Percentiles rank a stretch among this genome's conserved stretches.
These are phyloP conservation scores for Drosophila ananassae DNA, from an alignment of 1,140 invertebrate genomes.

Conservation along the genomic window DNA sequence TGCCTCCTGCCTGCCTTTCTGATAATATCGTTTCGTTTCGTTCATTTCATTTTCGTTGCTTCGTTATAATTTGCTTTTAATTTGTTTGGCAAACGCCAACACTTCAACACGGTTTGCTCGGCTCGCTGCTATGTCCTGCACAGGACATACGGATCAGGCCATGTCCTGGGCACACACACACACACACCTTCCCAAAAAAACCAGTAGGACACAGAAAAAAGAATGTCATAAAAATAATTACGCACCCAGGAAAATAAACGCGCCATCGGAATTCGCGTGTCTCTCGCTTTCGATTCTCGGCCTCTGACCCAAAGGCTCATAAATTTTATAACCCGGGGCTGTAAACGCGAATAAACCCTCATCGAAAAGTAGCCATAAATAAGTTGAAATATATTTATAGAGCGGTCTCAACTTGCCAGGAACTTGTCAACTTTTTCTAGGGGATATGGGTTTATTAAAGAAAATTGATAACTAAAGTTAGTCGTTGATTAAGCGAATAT, in stretches of 20 bases:
- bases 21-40: slow-evolving; percentile 63
- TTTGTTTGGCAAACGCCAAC: slow-evolving; percentile 81
- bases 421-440: slow-evolving; percentile 37
- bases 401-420: slow-evolving; percentile 56
- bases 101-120: slow-evolving; percentile 60
- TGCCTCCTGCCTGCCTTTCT: slow-evolving; percentile 18
- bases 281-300: slow-evolving; percentile 21
- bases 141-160: slow-evolving; percentile 1
- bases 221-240: slow-evolving; percentile 82
- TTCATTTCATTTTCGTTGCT: slow-evolving; percentile 48
- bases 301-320: slow-evolving; percentile 39
- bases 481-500: neutral
- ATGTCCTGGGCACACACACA: slow-evolving; percentile 1
- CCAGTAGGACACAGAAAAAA: slow-evolving; percentile 39
- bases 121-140: neutral
- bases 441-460: slow-evolving; percentile 23
- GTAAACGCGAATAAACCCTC: slow-evolving; percentile 75
- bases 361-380: slow-evolving; percentile 79
- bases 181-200: slow-evolving; percentile 5
- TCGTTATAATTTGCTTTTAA: slow-evolving; percentile 81
- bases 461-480: neutral
- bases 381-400: slow-evolving; percentile 78
- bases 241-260: slow-evolving; percentile 68
- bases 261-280: slow-evolving; percentile 61
- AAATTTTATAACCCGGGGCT: slow-evolving; percentile 74